These are phyloP conservation scores for Macaca mulatta DNA, from an alignment of 2,113 vertebrate genomes.

Conservation along the genomic window DNA sequence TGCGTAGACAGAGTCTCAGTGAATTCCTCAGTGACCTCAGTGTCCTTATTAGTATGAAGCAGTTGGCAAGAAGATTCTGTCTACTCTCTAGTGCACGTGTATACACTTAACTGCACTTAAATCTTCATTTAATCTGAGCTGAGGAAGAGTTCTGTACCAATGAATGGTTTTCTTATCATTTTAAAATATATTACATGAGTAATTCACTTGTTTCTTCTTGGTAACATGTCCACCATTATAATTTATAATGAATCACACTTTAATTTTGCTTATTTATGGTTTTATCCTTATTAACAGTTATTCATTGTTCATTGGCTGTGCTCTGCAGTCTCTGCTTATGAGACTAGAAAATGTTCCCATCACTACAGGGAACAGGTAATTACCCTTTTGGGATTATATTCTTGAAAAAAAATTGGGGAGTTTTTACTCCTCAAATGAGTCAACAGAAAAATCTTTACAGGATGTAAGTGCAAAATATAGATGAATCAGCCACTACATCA, in stretches of 20 bases:
- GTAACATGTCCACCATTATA: not conserved
- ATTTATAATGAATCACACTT: not conserved
- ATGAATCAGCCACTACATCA: not conserved
- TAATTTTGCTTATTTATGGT: not conserved
- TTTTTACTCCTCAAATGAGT: not conserved
- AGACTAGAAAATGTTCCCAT: not conserved
- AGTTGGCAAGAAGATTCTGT: not conserved
- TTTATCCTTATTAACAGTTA: not conserved
- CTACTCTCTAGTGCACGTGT: not conserved
- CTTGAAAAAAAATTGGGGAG: not conserved
- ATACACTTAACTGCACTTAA: not conserved
- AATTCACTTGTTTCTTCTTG: not conserved
- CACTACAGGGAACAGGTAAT: not conserved
- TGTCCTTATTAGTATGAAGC: not conserved
- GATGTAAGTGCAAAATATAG: not conserved
- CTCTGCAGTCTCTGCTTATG: not conserved
- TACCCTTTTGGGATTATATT: not conserved
- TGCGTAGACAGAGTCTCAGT: not conserved
- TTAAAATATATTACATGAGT: constrained; percentile 23
- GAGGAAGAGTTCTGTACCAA: not conserved
- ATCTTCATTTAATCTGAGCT: constrained; percentile 36
- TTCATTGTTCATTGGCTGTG: not conserved
- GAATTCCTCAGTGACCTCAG: not conserved
- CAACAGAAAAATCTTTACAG: not conserved
- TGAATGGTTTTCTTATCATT: not conserved